Base-by-base conservation (phyloP, 2,888 invertebrate genomes). In the Trichogramma dendrolimi region DNA sequence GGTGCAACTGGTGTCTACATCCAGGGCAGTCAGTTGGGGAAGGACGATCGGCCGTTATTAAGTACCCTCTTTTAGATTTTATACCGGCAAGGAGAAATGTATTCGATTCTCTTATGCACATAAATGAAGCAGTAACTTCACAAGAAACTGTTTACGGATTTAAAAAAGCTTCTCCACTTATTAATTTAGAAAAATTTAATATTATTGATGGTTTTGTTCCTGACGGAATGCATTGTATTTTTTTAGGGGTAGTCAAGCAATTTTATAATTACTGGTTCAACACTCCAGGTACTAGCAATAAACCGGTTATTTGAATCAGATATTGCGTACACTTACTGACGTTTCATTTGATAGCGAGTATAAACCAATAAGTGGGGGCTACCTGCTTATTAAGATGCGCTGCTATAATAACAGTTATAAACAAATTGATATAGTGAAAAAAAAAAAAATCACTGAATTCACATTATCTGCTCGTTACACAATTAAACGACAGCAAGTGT, bases 1-100 rank as follows among this genome's bases (percentile, higher is more conserved):
- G 55, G 8, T 55, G 55, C 39, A 46, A 39, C 39, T 55, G 55
- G 55, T 55, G 55, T 38, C 39, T 44, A 39, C 46, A 55, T 27
- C 46, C 46, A 10, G 55, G 46, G 4, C 4, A 38, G 40, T 11
- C 4, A 46, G 47, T 55, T 44, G 11, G 4, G 27, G 4, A 44
- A 27, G 11, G 10, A 5, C 27, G 10, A 6, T 10, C 38, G n/a
- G 4, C n/a, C 14, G n/a, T 4, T 11, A 40, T 55, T 6, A 55
- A 55, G 39, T 55, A 46, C 11, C 10, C 39, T 8, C 4, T 55
- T 41, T 38, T 38, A 38, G 8, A 42, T 43, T 38, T 46, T 39
- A 4, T 5, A 39, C 11, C 39, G 3, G 1, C 3, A 5, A 55
- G 47, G n/a, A 4, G 38, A 47, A 55, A 46, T 38, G 46, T 46